These are phyloP conservation scores for Entomyzon cyanotis DNA, from an alignment of 2,113 vertebrate genomes.

Conservation along the genomic window DNA sequence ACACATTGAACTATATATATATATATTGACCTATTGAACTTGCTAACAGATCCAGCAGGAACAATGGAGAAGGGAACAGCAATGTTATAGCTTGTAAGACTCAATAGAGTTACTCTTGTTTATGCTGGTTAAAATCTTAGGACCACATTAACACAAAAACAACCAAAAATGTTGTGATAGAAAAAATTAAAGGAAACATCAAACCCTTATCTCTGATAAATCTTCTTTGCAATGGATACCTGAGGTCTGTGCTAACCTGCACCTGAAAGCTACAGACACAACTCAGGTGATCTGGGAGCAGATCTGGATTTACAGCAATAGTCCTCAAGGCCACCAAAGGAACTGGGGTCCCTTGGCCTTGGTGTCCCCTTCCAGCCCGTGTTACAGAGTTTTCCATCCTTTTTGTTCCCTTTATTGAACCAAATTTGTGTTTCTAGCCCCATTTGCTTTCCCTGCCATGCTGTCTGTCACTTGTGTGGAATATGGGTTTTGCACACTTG, in stretches of 20 bases:
- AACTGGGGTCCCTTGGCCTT: neutral
- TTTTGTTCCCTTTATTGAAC: neutral
- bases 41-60: neutral
- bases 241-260: neutral
- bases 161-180: neutral
- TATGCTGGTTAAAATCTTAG: neutral
- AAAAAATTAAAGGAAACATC: neutral
- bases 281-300: neutral
- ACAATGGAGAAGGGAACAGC: neutral
- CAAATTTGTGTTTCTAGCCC: neutral
- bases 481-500: conserved; percentile 14
- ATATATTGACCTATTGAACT: neutral
- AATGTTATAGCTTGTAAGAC: neutral
- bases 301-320: neutral
- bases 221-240: neutral
- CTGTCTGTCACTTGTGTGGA: conserved; percentile 14
- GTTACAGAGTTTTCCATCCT: neutral
- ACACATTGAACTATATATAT: neutral
- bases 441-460: conserved; percentile 17
- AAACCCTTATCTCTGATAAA: neutral
- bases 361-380: neutral
- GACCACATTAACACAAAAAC: neutral
- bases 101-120: neutral
- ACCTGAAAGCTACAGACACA: neutral
- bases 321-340: neutral